Base-by-base conservation (phyloP, 2,888 invertebrate genomes). In the Ectemnius cavifrons region DNA sequence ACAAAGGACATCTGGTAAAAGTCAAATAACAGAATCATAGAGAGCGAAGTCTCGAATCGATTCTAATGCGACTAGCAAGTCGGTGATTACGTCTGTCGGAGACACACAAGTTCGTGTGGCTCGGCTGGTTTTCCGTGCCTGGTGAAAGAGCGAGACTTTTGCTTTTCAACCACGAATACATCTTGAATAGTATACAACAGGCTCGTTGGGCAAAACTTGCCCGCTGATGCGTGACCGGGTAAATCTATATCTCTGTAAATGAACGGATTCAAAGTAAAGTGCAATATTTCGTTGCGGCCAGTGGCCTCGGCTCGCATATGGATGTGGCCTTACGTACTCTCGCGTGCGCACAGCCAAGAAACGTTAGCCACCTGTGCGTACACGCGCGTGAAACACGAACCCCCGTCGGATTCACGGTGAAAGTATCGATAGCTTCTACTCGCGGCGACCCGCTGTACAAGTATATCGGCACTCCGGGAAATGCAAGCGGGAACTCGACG, bases 361-460 rank as follows among this genome's bases (percentile, higher is more conserved):
- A 83, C 81, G 69, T 76, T 73, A 83, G 75, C 73, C 83, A 83
- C 77, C 82, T 82, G 82, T 72, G 77, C 69, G 83, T 73, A 67
- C 67, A 77, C 73, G 73, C 81, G 59, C 78, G 76, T 63, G 71
- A 60, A 63, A 63, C 73, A 68, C 68, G 61, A n/a, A 28, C 61
- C 27, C 23, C 59, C 62, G 52, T 20, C 57, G 58, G 77, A 81
- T 83, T 82, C 73, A 83, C 71, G 79, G 83, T 82, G 83, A 83
- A 82, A 83, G 82, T 83, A 82, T 79, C 77, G 75, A 82, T 81
- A 83, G 69, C 67, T 68, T 4, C 16, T 1, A 52, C 8, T 67
- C 71, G 56, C 64, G 64, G 73, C 23, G 78, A 70, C 37, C 8
- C 8, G 37, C 37, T 37, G 3, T 37, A 37, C 11, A 11, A 37